Conservation (phyloP, 2,113 vertebrate species). For the Himantopus leucocephalus region DNA sequence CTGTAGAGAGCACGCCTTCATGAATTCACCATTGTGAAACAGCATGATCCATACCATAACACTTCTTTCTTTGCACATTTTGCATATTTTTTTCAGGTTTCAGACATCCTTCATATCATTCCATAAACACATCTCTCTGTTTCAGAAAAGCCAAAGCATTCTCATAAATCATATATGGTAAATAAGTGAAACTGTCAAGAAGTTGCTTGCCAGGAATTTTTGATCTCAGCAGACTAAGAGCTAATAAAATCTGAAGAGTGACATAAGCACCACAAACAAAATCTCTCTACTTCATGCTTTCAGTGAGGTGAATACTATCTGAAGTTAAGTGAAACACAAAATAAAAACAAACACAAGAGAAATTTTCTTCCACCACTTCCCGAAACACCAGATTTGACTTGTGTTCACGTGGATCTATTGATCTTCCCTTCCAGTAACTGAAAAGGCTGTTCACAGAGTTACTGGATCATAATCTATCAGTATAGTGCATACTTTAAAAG, state of each 20-base stretch:
- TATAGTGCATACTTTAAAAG: not conserved
- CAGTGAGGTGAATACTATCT: not conserved
- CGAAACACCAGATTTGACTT: not conserved
- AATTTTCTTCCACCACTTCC: not conserved
- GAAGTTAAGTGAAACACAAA: not conserved
- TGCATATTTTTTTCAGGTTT: not conserved
- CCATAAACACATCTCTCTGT: not conserved
- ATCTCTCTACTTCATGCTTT: not conserved
- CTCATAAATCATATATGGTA: not conserved
- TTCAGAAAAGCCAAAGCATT: not conserved
- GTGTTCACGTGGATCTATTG: not conserved
- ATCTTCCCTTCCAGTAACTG: not conserved
- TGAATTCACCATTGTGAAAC: not conserved
- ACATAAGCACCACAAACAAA: not conserved
- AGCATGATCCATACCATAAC: accelerated
- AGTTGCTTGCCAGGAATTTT: not conserved
- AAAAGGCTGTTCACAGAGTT: not conserved
- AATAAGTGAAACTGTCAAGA: not conserved
- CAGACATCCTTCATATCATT: not conserved
- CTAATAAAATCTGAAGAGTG: not conserved
- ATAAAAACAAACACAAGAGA: not conserved
- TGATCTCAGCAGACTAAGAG: not conserved
- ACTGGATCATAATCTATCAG: not conserved
- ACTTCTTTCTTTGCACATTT: not conserved
- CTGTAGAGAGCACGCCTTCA: not conserved